These are phyloP conservation scores for Hirtodrosophila histrioides DNA, from an alignment of 2,888 invertebrate genomes.

Conservation along the genomic window DNA sequence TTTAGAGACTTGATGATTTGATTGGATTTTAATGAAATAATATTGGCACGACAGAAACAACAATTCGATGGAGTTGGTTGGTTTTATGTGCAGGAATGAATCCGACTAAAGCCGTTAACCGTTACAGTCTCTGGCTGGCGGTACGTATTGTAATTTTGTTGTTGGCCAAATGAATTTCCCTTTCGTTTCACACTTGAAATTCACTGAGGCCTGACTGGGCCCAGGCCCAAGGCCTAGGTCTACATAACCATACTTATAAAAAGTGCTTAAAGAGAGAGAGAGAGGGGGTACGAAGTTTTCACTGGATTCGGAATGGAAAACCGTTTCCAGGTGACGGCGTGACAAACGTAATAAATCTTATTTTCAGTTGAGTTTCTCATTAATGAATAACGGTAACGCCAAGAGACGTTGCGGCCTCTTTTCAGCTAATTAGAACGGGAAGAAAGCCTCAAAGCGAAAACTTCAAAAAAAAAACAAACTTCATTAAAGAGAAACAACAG, in stretches of 20 bases:
- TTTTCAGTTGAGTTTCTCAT: constrained; percentile 47
- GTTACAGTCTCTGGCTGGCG: constrained; percentile 11
- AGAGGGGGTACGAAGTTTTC: constrained; percentile 42
- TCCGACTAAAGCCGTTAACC: background rate
- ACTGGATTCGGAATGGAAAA: constrained; percentile 45
- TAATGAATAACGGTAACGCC: constrained; percentile 70
- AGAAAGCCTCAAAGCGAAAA: constrained; percentile 38
- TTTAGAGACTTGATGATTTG: constrained; percentile 15
- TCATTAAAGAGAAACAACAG: constrained; percentile 31
- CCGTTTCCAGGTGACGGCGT: constrained; percentile 43
- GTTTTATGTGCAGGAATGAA: constrained; percentile 9
- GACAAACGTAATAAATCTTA: constrained; percentile 49
- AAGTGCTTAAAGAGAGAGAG: constrained; percentile 8
- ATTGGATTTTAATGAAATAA: constrained; percentile 40
- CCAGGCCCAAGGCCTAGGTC: constrained; percentile 34
- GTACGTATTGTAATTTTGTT: constrained; percentile 30
- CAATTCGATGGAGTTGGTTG: constrained; percentile 1
- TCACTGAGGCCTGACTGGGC: constrained; percentile 37
- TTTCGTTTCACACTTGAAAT: constrained; percentile 53
- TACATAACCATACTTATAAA: background rate
- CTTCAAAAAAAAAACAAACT: constrained; percentile 11
- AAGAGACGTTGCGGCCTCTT: constrained; percentile 18
- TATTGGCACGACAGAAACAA: constrained; percentile 22
- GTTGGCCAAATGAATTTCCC: constrained; percentile 42
- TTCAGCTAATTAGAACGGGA: constrained; percentile 58